Conservation (phyloP, 30 jellyfish, hydroid and myxozoan species). For the Hydra vulgaris region DNA sequence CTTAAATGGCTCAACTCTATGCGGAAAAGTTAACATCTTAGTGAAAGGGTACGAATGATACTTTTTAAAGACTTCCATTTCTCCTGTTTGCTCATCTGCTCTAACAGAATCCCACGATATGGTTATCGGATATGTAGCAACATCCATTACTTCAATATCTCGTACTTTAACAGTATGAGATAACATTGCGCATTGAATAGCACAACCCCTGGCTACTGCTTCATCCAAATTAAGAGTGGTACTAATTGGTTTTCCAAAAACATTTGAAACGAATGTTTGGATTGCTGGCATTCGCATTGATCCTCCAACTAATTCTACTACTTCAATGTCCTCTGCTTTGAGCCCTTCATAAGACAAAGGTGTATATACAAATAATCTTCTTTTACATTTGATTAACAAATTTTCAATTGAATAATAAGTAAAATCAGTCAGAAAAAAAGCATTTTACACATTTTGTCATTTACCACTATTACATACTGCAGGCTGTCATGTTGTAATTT, state of each 20-base stretch:
- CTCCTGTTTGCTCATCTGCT: slow-evolving; percentile 48
- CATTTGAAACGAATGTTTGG: slow-evolving; percentile 42
- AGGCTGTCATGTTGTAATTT: no score
- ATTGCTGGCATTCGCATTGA: slow-evolving; percentile 72
- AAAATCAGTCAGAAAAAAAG: neutral
- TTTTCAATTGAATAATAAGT: neutral
- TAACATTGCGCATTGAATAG: slow-evolving; percentile 97
- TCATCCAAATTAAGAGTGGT: slow-evolving; percentile 90
- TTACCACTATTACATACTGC: no score
- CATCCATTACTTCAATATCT: slow-evolving; percentile 75
- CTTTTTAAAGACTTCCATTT: slow-evolving; percentile 66
- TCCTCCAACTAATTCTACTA: slow-evolving; percentile 95
- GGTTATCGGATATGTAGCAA: slow-evolving; percentile 63
- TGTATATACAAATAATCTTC: no score
- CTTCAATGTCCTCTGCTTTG: slow-evolving; percentile 40
- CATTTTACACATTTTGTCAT: neutral
- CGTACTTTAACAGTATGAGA: slow-evolving; percentile 88
- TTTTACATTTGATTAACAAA: no score
- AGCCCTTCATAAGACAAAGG: slow-evolving; percentile 40
- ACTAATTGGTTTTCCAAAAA: slow-evolving; percentile 48
- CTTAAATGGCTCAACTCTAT: slow-evolving; percentile 75
- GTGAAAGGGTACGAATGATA: slow-evolving; percentile 75
- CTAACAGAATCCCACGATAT: slow-evolving; percentile 56
- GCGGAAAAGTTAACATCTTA: slow-evolving; percentile 68
- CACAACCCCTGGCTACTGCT: slow-evolving; percentile 99